Conservation (phyloP, 1,140 invertebrate species). For the Drusus annulatus region DNA sequence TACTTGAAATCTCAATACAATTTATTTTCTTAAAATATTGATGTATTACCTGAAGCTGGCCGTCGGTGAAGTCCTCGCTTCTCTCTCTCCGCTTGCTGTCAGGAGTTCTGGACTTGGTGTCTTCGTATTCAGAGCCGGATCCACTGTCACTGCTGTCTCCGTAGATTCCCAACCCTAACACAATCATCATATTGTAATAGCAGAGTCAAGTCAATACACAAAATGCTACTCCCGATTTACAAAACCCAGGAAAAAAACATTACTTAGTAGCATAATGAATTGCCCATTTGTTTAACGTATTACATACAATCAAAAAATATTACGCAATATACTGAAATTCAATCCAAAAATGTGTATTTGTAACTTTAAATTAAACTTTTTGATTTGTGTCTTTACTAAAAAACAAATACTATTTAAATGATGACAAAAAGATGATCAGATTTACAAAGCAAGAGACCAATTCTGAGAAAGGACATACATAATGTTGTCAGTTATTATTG, state of each 20-base stretch:
- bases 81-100: conserved; percentile 23
- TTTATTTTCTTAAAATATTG: too few species aligned
- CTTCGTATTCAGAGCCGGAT: conserved; percentile 61
- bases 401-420: too few species aligned
- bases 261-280: not conserved
- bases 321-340: not conserved
- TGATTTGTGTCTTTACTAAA: too few species aligned
- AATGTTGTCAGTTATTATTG: too few species aligned
- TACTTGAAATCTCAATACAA: too few species aligned
- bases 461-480: too few species aligned
- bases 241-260: not conserved
- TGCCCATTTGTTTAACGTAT: not conserved
- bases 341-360: not conserved
- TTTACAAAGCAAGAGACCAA: too few species aligned
- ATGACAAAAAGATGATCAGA: too few species aligned
- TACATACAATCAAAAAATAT: not conserved
- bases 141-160: conserved; percentile 67
- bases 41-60: conserved; percentile 65
- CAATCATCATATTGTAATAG: conserved; percentile 23
- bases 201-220: not conserved
- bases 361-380: not conserved
- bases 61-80: conserved; percentile 63
- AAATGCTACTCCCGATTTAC: too few species aligned
- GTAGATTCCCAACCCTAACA: conserved; percentile 68
- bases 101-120: conserved; percentile 40